Conservation (phyloP, 2,888 invertebrate genomes). For the Junonia oenone region DNA sequence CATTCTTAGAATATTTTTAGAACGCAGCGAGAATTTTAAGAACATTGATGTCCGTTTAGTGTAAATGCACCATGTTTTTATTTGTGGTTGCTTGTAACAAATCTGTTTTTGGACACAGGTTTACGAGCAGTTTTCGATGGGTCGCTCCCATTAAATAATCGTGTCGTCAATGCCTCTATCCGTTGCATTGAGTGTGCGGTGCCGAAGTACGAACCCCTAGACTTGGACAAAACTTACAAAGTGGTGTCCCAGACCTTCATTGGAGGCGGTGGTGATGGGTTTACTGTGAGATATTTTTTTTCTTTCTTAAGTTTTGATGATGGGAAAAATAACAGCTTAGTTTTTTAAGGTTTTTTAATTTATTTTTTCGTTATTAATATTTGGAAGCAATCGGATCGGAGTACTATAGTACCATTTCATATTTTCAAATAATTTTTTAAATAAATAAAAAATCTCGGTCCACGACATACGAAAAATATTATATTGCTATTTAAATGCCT, state of each 20-base stretch:
- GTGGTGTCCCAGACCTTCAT: constrained; percentile 81
- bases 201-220: constrained; percentile 81
- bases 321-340: neutral
- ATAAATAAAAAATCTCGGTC: too few species aligned
- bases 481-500: too few species aligned
- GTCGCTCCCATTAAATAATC: constrained; percentile 71
- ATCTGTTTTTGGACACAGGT: constrained; percentile 39
- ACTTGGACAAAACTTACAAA: constrained; percentile 79
- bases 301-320: neutral
- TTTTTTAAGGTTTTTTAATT: neutral
- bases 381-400: neutral
- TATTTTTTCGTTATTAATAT: neutral
- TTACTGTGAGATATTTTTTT: constrained; percentile 58
- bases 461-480: too few species aligned
- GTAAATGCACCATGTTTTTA: too few species aligned
- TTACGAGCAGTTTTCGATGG: constrained; percentile 79
- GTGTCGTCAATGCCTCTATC: constrained; percentile 77
- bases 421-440: too few species aligned
- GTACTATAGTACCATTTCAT: too few species aligned
- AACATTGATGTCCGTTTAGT: too few species aligned
- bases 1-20: too few species aligned
- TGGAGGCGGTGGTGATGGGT: constrained; percentile 85
- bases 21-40: too few species aligned
- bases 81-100: constrained; percentile 43
- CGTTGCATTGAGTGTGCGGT: constrained; percentile 82